Evolutionary conservation across 2,797 vertebrate species (phyloP), one percentile per base, ranked within the genome.

Genomic region (Tapera naevia): DNA sequence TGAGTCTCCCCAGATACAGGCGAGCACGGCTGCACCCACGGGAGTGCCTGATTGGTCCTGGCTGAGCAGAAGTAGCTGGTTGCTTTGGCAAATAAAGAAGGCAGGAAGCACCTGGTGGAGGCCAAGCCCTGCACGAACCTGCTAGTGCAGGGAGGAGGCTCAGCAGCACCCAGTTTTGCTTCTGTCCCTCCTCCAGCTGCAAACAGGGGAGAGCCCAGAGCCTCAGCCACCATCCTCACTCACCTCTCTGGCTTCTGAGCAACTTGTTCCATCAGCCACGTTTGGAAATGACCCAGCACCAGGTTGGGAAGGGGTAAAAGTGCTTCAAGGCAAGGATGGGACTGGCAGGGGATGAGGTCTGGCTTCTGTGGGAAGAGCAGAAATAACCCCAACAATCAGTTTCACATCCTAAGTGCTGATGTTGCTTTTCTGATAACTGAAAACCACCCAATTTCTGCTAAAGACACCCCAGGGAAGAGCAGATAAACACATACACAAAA

Each of bases 31-130:
- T 69, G 94, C 91, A 87, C 89, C 91, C 76, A 54, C 9, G 2
- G 10, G 2, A 25, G 33, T 4, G 75, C 76, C 88, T 87, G 92
- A 96, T 94, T 96, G 97, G 97, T 88, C 94, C 51, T 54, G 10
- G 65, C 86, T 2, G 39, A 91, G 84, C 96, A 27, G 7, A 83
- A 88, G 66, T 22, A 84, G 72, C 53, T 22, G 7, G 9, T 70
- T 3, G 3, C 57, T 67, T 25, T 53, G 3, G 89, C 89, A 53
- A 76, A 72, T 90, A 86, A 87, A 37, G 95, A 86, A 93, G 84
- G 76, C 96, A 97, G 98, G 98, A 98, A 97, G 94, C 97, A 98
- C 97, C 98, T 97, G 97, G 96, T 80, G 30, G 67, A 16, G 51
- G 43, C 75, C 5, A 10, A 93, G 95, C 91, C 93, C 91, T 91